A percentile compares a stretch with the other conserved stretches of the same genome.
Conservation (phyloP, 1,140 invertebrate species). For the Drosophila lacteicornis region DNA sequence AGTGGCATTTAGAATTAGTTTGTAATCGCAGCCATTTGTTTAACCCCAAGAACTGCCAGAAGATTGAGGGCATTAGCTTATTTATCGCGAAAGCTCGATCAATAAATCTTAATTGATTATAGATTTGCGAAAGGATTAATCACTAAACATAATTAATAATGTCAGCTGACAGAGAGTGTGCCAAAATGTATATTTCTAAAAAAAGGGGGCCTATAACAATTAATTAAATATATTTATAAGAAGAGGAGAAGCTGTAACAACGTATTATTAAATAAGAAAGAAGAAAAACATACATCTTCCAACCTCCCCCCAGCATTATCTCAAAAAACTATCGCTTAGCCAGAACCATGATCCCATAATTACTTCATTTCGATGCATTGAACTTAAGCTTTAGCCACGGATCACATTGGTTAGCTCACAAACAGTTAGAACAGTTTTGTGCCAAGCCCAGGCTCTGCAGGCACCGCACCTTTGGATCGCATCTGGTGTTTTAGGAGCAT, state of each 20-base stretch:
- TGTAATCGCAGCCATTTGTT: slow-evolving; percentile 41
- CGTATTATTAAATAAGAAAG: too few relatives aligned
- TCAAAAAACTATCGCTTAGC: not conserved
- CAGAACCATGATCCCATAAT: not conserved
- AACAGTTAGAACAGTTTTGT: slow-evolving; percentile 37
- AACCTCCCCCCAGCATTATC: not conserved
- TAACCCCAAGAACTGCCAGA: slow-evolving; percentile 3
- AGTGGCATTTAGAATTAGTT: slow-evolving; percentile 36
- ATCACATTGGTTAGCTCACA: slow-evolving; percentile 13
- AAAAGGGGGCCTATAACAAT: too few relatives aligned
- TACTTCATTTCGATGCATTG: slow-evolving; percentile 27
- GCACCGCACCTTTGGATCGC: not conserved
- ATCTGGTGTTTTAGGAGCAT: slow-evolving; percentile 17
- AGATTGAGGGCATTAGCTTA: slow-evolving; percentile 24
- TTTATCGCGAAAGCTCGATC: slow-evolving; percentile 5
- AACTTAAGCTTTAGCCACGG: slow-evolving; percentile 10
- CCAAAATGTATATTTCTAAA: too few relatives aligned
- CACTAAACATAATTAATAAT: not conserved
- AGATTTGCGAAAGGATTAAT: not conserved
- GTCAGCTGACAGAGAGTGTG: too few relatives aligned
- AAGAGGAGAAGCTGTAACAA: too few relatives aligned
- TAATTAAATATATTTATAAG: not conserved
- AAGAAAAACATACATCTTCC: too few relatives aligned
- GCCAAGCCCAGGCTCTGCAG: slow-evolving; percentile 23
- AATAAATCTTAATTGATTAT: slow-evolving; percentile 29